phyloP scores from a whole-genome alignment of 1,140 invertebrate genomes.

The Bombus superbus region DNA sequence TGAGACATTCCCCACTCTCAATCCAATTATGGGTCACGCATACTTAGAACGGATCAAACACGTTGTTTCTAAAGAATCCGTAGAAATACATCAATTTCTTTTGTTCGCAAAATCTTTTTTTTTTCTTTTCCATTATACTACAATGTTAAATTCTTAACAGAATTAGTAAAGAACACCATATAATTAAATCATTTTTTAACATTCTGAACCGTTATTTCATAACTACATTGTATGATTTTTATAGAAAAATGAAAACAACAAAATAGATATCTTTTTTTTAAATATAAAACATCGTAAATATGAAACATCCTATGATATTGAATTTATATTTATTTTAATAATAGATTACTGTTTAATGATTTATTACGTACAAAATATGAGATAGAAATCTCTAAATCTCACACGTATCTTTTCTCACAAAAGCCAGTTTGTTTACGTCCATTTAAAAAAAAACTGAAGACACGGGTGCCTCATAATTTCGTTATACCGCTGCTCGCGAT shows the following conservation, averaged over 20 bases:
- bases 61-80: slow-evolving; percentile 25
- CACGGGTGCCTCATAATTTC: neutral
- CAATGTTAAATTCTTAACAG: neutral
- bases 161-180: neutral
- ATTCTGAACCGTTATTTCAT: neutral
- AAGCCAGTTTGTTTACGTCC: neutral
- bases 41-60: slow-evolving; percentile 8
- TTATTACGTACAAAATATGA: neutral
- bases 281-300: slow-evolving; percentile 1
- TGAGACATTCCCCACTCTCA: slow-evolving; percentile 62
- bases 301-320: neutral
- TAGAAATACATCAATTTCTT: slow-evolving; percentile 28
- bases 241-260: neutral
- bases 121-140: neutral
- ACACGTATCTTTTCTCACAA: neutral
- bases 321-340: slow-evolving; percentile 7
- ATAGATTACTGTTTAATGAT: neutral
- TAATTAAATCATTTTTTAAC: neutral
- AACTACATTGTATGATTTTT: neutral
- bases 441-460: neutral
- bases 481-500: slow-evolving; percentile 30
- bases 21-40: slow-evolving; percentile 54
- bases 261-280: neutral
- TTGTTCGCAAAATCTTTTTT: neutral
- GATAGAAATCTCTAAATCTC: neutral